Evolutionary conservation across 2,797 vertebrate species (phyloP), one percentile per base, ranked within the genome.

Genomic region (Oreonectes daqikongensis): DNA sequence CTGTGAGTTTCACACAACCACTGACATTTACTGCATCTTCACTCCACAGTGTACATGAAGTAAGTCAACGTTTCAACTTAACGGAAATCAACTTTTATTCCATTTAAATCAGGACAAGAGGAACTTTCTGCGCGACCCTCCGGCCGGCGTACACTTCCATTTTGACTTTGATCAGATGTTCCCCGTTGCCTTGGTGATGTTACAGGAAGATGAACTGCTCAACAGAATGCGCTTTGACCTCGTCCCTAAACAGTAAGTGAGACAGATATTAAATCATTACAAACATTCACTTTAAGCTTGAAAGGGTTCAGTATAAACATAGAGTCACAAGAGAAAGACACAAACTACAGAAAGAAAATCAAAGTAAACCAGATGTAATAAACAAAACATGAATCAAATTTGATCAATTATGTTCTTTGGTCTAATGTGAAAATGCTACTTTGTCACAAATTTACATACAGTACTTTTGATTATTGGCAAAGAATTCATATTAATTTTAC

Each of bases 171-270:
- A 97, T 74, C 95, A 96, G 81, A 98, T 98, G 94, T 98, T 94
- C 85, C 95, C 97, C 0, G 89, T 97, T 24, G 97, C 97, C 69
- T 74, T 96, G 77, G 94, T 98, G 85, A 98, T 99, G 97, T 89
- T 99, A 68, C 96, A 97, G 78, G 97, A 99, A 84, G 97, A 99
- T 26, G 91, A 98, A 50, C 93, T 99, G n/a, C 95, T 99, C 35
- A 98, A 96, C 81, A 93, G 94, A 88, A 99, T 99, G 98, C 95
- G 98, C 82, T 99, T 98, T 26, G 95, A 97, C 88, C 93, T 99
- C 0, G 97, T 99, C 64, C 97, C 98, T 32, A 98, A 98, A 91
- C 95, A 92, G 97, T 99, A 84, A 95, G 97, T 59, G 14, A 5
- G 4, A 10, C 18, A 3, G 48, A 50, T n/a, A n/a, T 2, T 48